Percentiles rank a stretch among this genome's conserved stretches.
Conservation (phyloP, 2,797 vertebrate genomes). For the Enteromius paludinosus region DNA sequence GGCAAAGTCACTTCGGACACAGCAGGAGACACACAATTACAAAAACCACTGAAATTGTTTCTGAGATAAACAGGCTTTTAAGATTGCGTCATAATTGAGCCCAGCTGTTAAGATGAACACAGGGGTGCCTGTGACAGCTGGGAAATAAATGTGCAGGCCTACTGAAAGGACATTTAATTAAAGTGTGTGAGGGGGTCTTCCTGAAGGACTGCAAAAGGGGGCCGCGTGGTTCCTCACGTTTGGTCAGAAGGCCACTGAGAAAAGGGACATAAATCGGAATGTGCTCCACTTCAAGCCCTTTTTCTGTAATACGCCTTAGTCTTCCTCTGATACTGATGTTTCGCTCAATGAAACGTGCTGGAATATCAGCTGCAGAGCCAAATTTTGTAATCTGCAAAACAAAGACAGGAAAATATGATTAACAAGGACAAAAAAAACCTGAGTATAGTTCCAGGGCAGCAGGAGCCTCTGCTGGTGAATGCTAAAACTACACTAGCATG, state of each 20-base stretch:
- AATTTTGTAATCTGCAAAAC: slow-evolving; percentile 83
- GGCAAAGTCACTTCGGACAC: not conserved
- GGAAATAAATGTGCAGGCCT: slow-evolving; percentile 25
- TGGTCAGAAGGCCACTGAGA: slow-evolving; percentile 79
- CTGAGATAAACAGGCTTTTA: slow-evolving; percentile 23
- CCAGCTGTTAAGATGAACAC: slow-evolving; percentile 42
- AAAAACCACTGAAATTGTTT: not conserved
- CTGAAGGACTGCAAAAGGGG: not conserved
- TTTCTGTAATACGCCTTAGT: slow-evolving; percentile 80
- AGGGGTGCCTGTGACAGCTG: slow-evolving; percentile 38
- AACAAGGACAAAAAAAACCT: not conserved
- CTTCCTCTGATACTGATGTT: slow-evolving; percentile 88
- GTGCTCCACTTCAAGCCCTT: slow-evolving; percentile 89
- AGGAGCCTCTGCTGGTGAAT: slow-evolving; percentile 8
- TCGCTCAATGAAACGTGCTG: slow-evolving; percentile 84
- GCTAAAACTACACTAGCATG: not conserved
- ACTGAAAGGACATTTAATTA: slow-evolving; percentile 25
- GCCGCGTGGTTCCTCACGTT: slow-evolving; percentile 73
- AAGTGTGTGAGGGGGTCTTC: slow-evolving; percentile 7
- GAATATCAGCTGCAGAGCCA: slow-evolving; percentile 83
- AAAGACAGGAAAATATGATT: not conserved
- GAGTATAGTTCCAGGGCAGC: not conserved
- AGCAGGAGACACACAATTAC: not conserved
- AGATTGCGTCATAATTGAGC: slow-evolving; percentile 44
- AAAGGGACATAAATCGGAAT: slow-evolving; percentile 87